phyloP scores from a whole-genome alignment of 2,888 invertebrate genomes.

The Flexamia atlantica region DNA sequence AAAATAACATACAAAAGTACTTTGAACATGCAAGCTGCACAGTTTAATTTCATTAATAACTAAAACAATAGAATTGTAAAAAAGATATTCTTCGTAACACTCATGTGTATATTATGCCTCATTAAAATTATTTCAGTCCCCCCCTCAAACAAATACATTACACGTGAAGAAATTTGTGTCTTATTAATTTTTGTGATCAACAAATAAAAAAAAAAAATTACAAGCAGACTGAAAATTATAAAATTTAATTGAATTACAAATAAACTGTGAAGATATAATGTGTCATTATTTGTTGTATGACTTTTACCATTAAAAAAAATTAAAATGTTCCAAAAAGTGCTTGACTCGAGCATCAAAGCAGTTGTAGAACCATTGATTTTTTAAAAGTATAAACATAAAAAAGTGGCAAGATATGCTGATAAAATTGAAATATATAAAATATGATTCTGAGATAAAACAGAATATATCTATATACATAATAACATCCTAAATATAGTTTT shows the following conservation, averaged over 20 bases:
- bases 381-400: constrained; percentile 19
- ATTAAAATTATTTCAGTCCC: neutral
- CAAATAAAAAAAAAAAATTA: neutral
- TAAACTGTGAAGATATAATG: neutral
- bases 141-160: neutral
- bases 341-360: neutral
- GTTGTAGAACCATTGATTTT: neutral
- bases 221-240: constrained; percentile 3
- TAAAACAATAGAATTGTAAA: neutral
- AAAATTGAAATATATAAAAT: constrained; percentile 25
- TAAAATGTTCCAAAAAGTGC: neutral
- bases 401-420: constrained; percentile 28
- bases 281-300: neutral
- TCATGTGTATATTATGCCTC: neutral
- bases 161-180: neutral
- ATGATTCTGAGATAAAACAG: constrained; percentile 26
- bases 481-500: constrained; percentile 30
- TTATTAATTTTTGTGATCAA: neutral
- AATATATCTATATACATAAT: constrained; percentile 11
- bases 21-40: constrained; percentile 12
- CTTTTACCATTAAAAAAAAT: neutral
- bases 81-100: neutral
- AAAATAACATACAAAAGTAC: neutral
- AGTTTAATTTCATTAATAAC: neutral
- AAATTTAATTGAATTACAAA: neutral